Conservation (phyloP, 2,113 vertebrate species). For the Smithornis capensis region DNA sequence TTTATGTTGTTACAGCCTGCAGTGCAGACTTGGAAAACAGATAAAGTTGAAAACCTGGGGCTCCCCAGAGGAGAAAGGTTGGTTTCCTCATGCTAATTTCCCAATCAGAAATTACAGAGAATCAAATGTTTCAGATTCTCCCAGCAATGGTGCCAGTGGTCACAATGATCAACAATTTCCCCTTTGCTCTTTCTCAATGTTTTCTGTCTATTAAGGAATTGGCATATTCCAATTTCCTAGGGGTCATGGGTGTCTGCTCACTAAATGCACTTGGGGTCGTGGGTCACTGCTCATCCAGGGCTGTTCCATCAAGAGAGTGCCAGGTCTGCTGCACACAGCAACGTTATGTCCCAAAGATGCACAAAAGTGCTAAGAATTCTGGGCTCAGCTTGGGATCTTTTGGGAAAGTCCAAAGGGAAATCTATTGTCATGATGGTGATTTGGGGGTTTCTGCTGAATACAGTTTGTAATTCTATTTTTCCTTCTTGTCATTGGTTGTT, state of each 20-base stretch:
- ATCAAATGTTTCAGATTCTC: background rate
- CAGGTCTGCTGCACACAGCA: background rate
- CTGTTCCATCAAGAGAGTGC: background rate
- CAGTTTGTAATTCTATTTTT: background rate
- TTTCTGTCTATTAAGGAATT: background rate
- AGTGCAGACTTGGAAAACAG: background rate
- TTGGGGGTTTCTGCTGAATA: background rate
- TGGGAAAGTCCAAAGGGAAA: background rate
- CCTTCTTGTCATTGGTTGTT: background rate
- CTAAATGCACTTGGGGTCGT: background rate
- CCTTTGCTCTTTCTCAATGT: background rate
- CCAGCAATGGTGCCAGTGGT: background rate
- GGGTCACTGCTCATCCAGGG: background rate
- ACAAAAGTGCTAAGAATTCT: background rate
- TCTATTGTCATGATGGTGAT: background rate
- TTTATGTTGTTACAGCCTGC: background rate
- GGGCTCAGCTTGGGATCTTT: background rate
- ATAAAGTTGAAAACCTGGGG: background rate
- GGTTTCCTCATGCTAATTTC: background rate
- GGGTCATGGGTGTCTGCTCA: background rate
- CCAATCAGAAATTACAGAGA: background rate
- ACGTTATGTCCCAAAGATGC: accelerated
- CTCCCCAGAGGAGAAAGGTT: background rate
- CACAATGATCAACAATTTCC: background rate
- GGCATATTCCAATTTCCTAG: background rate